Percentiles rank a stretch among this genome's conserved stretches.
These are phyloP conservation scores for Darevskia mixta DNA, from an alignment of 2,797 vertebrate genomes.

Conservation along the genomic window DNA sequence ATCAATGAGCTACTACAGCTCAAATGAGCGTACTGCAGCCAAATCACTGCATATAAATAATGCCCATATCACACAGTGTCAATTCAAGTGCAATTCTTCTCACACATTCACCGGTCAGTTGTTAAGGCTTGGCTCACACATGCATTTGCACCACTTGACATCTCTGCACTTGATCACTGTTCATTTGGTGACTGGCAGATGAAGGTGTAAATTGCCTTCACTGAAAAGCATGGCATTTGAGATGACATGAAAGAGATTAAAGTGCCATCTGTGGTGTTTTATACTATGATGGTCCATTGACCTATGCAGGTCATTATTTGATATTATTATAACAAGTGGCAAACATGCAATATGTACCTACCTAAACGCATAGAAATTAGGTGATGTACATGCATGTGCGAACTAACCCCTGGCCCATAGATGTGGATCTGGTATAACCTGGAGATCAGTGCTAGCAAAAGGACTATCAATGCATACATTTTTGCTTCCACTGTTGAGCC, in stretches of 20 bases:
- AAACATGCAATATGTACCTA: not conserved
- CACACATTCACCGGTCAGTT: not conserved
- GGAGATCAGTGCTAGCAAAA: not conserved
- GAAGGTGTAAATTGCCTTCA: too few relatives aligned
- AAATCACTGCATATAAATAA: not conserved
- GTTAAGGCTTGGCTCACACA: not conserved
- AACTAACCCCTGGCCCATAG: not conserved
- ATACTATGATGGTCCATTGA: not conserved
- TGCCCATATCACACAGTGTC: not conserved
- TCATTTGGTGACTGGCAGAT: not conserved
- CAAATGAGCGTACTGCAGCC: not conserved
- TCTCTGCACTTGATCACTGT: not conserved
- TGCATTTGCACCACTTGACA: not conserved
- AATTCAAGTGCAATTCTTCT: not conserved
- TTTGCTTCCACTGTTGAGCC: constrained; percentile 16
- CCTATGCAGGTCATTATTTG: not conserved
- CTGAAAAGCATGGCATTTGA: not conserved
- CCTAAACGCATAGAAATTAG: not conserved
- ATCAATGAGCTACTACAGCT: not conserved
- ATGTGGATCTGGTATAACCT: not conserved
- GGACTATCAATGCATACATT: not conserved
- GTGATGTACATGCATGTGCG: not conserved
- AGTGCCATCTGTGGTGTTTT: not conserved
- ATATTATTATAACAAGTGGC: not conserved
- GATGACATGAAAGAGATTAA: too few relatives aligned